A percentile compares a stretch with the other conserved stretches of the same genome.
phyloP scores from a whole-genome alignment of 2,113 vertebrate species.

The Channa argus region DNA sequence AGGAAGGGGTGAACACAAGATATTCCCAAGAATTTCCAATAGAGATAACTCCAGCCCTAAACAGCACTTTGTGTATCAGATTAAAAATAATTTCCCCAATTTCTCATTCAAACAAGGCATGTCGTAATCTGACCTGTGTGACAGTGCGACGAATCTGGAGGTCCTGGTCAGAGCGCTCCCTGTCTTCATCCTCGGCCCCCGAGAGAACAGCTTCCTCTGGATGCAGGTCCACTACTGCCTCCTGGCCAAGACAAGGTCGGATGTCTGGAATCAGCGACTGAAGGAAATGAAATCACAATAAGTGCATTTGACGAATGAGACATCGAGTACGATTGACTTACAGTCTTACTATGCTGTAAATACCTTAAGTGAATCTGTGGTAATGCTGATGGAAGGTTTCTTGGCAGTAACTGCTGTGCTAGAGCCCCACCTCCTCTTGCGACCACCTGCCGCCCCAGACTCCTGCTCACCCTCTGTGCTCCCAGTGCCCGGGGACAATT shows the following conservation, averaged over 20 bases:
- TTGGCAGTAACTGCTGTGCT: slow-evolving; percentile 90
- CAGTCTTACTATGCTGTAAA: background rate
- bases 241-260: slow-evolving; percentile 81
- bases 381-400: slow-evolving; percentile 94
- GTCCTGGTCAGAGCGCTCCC: slow-evolving; percentile 85
- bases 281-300: background rate
- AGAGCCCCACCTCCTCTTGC: slow-evolving; percentile 92
- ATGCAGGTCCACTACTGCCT: slow-evolving; percentile 90
- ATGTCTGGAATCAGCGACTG: slow-evolving; percentile 94
- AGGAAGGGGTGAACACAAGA: background rate
- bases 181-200: slow-evolving; percentile 86
- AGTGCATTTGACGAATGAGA: background rate
- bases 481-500: slow-evolving; percentile 72
- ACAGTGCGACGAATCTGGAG: slow-evolving; percentile 92
- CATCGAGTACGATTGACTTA: background rate
- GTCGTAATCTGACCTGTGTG: slow-evolving; percentile 84
- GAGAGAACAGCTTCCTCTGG: slow-evolving; percentile 90
- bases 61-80: background rate
- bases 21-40: background rate
- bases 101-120: too few relatives aligned
- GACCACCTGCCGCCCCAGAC: slow-evolving; percentile 80
- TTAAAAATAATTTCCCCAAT: background rate
- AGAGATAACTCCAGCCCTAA: background rate
- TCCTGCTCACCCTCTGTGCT: slow-evolving; percentile 81
- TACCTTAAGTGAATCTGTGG: slow-evolving; percentile 94